These are phyloP conservation scores for Spheniscus humboldti DNA, from an alignment of 2,797 vertebrate species.

Conservation along the genomic window DNA sequence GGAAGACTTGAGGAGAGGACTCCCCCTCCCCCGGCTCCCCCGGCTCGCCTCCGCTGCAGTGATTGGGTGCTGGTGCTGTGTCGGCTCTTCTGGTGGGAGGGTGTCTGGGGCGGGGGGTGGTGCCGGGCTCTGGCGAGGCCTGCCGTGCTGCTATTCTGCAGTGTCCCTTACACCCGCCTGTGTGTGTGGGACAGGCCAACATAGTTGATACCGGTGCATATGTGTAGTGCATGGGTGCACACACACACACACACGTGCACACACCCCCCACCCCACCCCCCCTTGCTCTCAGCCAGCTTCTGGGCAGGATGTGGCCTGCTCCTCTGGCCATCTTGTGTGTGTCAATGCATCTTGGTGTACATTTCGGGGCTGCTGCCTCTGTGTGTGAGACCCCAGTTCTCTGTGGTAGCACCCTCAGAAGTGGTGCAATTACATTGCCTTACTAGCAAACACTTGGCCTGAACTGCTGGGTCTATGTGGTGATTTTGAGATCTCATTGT, in stretches of 20 bases:
- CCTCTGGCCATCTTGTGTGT: no score
- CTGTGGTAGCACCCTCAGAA: background rate
- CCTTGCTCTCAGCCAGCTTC: background rate
- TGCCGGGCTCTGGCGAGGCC: background rate
- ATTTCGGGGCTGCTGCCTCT: background rate
- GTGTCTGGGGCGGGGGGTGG: background rate
- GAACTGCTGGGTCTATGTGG: no score
- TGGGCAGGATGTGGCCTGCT: background rate
- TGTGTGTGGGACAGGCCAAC: background rate
- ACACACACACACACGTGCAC: no score
- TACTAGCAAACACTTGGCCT: background rate
- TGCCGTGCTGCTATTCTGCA: background rate
- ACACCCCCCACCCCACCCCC: no score
- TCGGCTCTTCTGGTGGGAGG: background rate
- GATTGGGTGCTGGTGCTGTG: background rate
- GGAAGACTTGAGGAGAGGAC: background rate
- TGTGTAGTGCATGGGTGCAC: no score
- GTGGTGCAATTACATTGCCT: fast-evolving
- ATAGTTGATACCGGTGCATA: background rate
- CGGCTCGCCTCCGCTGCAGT: background rate
- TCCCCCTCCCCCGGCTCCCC: background rate
- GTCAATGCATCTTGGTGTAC: fast-evolving
- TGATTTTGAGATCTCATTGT: fast-evolving
- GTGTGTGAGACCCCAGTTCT: background rate
- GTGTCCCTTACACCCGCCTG: background rate